phyloP scores from a whole-genome alignment of 1,140 invertebrate species.

The Ctenoplectra terminalis region DNA sequence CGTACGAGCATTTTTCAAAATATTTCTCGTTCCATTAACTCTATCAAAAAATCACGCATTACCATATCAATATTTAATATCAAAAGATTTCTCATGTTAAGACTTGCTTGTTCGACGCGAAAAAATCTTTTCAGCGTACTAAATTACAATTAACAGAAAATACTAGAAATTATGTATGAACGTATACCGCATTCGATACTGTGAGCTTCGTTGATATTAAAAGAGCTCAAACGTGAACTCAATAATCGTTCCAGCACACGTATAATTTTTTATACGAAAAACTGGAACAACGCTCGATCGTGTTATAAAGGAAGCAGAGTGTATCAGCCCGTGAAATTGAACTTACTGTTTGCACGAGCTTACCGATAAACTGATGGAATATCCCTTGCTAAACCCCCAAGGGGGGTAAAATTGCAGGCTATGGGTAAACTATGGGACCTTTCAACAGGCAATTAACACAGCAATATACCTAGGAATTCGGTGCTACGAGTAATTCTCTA shows the following conservation, averaged over 20 bases:
- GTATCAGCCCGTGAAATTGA: constrained; percentile 36
- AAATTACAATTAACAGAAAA: too few relatives aligned
- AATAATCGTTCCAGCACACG: neutral
- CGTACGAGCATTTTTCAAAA: neutral
- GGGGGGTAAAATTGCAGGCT: constrained; percentile 24
- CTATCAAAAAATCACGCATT: too few relatives aligned
- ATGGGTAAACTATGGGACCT: constrained; percentile 42
- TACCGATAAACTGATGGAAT: constrained; percentile 35
- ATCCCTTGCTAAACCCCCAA: constrained; percentile 41
- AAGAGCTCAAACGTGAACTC: neutral
- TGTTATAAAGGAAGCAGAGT: constrained; percentile 2
- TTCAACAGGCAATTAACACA: constrained; percentile 53
- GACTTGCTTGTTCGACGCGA: too few relatives aligned
- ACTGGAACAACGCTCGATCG: neutral
- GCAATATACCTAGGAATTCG: constrained; percentile 36
- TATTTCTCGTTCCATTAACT: too few relatives aligned
- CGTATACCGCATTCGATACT: neutral
- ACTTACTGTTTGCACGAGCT: constrained; percentile 43
- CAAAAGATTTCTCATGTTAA: too few relatives aligned
- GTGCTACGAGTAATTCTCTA: constrained; percentile 43
- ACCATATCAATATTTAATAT: too few relatives aligned
- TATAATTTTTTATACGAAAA: neutral
- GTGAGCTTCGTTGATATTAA: too few relatives aligned
- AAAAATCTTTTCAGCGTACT: too few relatives aligned
- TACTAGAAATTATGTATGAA: too few relatives aligned